A percentile compares a stretch with the other conserved stretches of the same genome.
Conservation (phyloP, 1,140 invertebrate genomes). For the Meloidogyne floridensis region DNA sequence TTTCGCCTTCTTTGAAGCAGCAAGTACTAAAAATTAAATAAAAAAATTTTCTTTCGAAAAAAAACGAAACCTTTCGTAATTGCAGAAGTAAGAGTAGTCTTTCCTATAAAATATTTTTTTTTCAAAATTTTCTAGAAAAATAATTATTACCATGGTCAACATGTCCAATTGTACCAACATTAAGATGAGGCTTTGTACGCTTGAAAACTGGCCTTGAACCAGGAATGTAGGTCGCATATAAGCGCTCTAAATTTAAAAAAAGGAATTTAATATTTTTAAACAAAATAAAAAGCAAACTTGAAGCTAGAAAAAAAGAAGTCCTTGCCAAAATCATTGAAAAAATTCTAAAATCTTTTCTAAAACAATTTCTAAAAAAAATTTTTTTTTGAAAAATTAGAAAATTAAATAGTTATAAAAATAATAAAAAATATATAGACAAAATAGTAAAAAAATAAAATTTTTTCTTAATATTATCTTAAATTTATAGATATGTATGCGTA, state of each 20-base stretch:
- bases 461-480: too few species aligned
- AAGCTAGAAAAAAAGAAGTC: conserved; percentile 2
- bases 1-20: conserved; percentile 25
- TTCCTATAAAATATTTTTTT: conserved; percentile 69
- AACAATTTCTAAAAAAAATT: too few species aligned
- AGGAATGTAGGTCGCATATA: conserved; percentile 34
- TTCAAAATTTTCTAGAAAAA: background rate
- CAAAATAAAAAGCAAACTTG: background rate
- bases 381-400: too few species aligned
- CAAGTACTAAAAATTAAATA: conserved; percentile 18
- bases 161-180: conserved; percentile 95
- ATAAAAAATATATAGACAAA: too few species aligned
- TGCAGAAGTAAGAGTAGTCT: conserved; percentile 93
- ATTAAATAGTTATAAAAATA: too few species aligned
- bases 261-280: background rate
- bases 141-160: conserved; percentile 83
- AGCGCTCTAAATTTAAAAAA: conserved; percentile 26
- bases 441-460: too few species aligned
- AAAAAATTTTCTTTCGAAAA: background rate
- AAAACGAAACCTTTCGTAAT: conserved; percentile 78
- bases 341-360: too few species aligned
- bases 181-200: conserved; percentile 86
- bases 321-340: background rate
- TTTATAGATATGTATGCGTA: too few species aligned
- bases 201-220: conserved; percentile 45